phyloP scores from a whole-genome alignment of 2,797 vertebrate genomes.

The Hylomyscus alleni region DNA sequence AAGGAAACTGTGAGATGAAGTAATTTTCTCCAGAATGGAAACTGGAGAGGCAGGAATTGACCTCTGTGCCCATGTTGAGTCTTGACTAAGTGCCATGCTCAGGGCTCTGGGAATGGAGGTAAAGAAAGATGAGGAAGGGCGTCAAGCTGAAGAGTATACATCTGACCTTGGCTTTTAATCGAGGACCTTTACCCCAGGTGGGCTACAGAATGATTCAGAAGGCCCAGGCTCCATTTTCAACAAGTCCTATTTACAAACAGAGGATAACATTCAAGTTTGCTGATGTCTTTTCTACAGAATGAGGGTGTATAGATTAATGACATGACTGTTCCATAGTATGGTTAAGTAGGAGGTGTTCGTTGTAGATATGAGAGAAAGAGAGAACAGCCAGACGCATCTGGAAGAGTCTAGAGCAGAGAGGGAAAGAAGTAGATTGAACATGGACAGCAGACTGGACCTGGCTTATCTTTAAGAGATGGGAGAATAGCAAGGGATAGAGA shows the following conservation, averaged over 20 bases:
- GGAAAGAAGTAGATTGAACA: background rate
- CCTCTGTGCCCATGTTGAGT: background rate
- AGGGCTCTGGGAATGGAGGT: background rate
- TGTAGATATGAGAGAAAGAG: background rate
- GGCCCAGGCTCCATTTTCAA: background rate
- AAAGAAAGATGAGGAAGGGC: background rate
- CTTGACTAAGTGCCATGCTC: accelerated
- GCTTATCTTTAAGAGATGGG: background rate
- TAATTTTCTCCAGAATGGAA: slow-evolving; percentile 8
- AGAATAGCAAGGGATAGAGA: background rate
- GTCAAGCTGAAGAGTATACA: background rate
- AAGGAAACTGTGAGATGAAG: slow-evolving; percentile 51
- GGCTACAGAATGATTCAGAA: background rate
- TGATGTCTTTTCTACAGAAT: background rate
- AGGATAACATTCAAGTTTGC: background rate
- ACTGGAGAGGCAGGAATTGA: background rate
- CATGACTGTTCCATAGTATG: background rate
- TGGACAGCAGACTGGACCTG: background rate
- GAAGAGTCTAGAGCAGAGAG: background rate
- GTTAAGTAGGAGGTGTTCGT: no score
- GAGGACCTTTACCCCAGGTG: background rate
- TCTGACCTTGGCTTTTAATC: background rate
- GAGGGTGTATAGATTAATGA: background rate
- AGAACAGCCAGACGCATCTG: background rate
- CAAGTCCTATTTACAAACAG: background rate